phyloP scores from a whole-genome alignment of 2,888 invertebrate genomes.

The Andricus curvator region DNA sequence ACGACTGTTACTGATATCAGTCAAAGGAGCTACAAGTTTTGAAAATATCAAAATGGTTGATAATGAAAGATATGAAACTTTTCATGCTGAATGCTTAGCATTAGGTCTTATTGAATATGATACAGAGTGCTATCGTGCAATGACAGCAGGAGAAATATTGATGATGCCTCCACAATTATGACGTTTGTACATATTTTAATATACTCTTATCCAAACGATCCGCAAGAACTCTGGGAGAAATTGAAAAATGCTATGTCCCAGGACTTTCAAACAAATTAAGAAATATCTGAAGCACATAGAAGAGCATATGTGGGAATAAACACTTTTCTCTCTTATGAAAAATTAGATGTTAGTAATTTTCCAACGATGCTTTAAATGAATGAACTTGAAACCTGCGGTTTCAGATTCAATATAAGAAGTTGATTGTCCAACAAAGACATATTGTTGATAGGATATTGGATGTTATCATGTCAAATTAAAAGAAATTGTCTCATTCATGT shows the following conservation, averaged over 20 bases:
- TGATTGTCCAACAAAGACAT: constrained; percentile 16
- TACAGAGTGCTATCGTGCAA: constrained; percentile 45
- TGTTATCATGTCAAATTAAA: neutral
- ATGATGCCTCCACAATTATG: constrained; percentile 55
- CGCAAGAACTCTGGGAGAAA: neutral
- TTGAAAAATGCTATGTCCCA: too few species aligned
- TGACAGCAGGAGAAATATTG: constrained; percentile 42
- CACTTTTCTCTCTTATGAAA: neutral
- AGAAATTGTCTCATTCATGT: neutral
- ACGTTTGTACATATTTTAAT: constrained; percentile 60
- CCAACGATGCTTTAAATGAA: neutral
- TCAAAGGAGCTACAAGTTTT: constrained; percentile 39
- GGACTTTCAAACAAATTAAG: too few species aligned
- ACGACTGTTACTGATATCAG: constrained; percentile 32
- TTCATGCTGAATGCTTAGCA: constrained; percentile 11
- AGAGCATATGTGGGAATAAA: constrained; percentile 27
- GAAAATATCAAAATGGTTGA: constrained; percentile 41
- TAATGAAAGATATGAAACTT: constrained; percentile 10
- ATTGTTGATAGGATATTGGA: neutral
- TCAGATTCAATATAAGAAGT: constrained; percentile 31
- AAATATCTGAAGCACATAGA: neutral
- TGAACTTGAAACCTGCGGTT: neutral
- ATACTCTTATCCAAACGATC: constrained; percentile 50
- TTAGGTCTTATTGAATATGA: constrained; percentile 14
- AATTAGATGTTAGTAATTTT: neutral